Percentiles rank a stretch among this genome's conserved stretches.
These are phyloP conservation scores for Sitodiplosis mosellana DNA, from an alignment of 1,140 invertebrate genomes.

Conservation along the genomic window DNA sequence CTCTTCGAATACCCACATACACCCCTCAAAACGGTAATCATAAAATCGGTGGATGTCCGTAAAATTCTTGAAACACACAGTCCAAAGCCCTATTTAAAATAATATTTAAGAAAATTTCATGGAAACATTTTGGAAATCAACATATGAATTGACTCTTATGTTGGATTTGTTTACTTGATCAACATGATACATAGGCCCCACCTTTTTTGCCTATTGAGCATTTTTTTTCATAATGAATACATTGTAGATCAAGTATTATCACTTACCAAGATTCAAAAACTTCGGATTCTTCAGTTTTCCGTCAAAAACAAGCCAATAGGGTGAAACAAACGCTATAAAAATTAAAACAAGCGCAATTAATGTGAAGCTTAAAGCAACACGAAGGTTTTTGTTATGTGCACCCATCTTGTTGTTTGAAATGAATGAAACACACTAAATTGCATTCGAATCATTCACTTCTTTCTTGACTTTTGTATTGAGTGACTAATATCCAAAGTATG, in stretches of 20 bases:
- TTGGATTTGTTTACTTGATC: background rate
- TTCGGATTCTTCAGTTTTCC: conserved; percentile 56
- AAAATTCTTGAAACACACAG: conserved; percentile 75
- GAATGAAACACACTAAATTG: background rate
- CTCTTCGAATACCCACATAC: conserved; percentile 87
- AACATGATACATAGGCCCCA: no score
- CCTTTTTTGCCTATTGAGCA: no score
- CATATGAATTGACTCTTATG: no score
- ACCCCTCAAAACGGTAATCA: conserved; percentile 58
- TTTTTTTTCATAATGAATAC: no score
- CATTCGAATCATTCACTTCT: no score
- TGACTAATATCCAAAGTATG: background rate
- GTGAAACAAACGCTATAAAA: conserved; percentile 75
- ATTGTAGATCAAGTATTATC: background rate
- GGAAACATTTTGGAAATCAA: background rate
- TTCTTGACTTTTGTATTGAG: no score
- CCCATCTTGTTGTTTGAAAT: background rate
- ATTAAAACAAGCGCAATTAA: conserved; percentile 51
- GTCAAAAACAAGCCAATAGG: conserved; percentile 83
- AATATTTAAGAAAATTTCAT: conserved; percentile 1
- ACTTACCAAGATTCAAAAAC: conserved; percentile 62
- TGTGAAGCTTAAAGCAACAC: conserved; percentile 42
- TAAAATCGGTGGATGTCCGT: conserved; percentile 63
- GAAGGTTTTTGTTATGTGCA: background rate
- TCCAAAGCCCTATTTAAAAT: conserved; percentile 64